A percentile compares a stretch with the other conserved stretches of the same genome.
phyloP scores from a whole-genome alignment of 2,797 vertebrate species.

The Pipistrellus pipistrellus region DNA sequence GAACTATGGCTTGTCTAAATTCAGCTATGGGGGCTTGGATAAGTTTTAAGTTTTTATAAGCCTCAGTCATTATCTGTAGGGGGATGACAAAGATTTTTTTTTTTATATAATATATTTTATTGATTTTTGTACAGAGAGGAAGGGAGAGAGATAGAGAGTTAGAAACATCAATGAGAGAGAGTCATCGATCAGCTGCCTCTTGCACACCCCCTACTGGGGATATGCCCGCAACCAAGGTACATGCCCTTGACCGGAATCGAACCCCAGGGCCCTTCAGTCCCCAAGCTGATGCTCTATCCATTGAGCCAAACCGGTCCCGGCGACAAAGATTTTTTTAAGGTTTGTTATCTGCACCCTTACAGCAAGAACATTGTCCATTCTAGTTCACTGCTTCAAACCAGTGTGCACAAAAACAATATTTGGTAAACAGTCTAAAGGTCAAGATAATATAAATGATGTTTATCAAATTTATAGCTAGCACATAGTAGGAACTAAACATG shows the following conservation, averaged over 20 bases:
- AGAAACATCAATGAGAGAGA: too few species aligned
- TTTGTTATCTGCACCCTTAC: background rate
- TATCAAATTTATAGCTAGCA: background rate
- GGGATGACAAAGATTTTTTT: background rate
- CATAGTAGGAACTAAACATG: background rate
- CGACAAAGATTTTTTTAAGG: background rate
- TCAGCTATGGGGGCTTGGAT: background rate
- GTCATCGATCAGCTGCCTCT: too few species aligned
- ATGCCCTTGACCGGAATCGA: too few species aligned
- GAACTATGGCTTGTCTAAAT: conserved; percentile 19
- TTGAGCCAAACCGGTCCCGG: too few species aligned
- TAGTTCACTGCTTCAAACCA: background rate
- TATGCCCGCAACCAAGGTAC: too few species aligned
- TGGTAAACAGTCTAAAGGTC: background rate
- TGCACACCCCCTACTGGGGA: too few species aligned
- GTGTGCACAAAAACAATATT: background rate
- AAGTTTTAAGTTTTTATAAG: background rate
- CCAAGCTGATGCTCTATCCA: too few species aligned
- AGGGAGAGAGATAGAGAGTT: too few species aligned
- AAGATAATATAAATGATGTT: background rate
- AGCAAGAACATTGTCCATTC: background rate
- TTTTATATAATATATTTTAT: background rate
- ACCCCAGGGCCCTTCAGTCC: too few species aligned
- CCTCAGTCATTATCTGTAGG: background rate
- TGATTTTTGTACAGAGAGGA: too few species aligned